Evolutionary conservation across 2,113 vertebrate species (phyloP), one percentile per base, ranked within the genome.

Genomic region (Stegostoma tigrinum): DNA sequence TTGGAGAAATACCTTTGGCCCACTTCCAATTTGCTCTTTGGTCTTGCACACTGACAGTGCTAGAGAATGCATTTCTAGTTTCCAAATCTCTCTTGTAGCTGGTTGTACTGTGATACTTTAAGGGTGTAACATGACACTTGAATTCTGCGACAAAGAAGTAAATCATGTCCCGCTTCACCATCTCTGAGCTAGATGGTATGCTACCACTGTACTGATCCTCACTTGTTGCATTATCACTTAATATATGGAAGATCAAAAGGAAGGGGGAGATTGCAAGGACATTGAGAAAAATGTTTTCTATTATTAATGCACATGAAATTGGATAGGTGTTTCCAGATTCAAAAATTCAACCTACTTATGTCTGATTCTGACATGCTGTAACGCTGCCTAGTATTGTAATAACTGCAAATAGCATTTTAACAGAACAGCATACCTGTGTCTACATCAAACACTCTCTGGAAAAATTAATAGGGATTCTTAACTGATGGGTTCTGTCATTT

Each of bases 271-370:
- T 67, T 94, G 42, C 67, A 90, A 61, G 38, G 61, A n/a, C 61
- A 66, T 66, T 30, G 67, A 95, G 68, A 72, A 48, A 95, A 72
- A 45, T 48, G 5, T 70, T 95, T 75, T 95, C 94, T 52, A 95
- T 95, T 72, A 95, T 95, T 95, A 72, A 95, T 95, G 94, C 48
- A 95, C 8, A 52, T 95, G 94, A 95, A 52, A 95, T 95, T 95
- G 94, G 66, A 95, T 95, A 52, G 48, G 42, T 61, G 23, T 23
- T n/a, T 66, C 45, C 42, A 95, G 67, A 72, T 72, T 72, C 42
- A 19, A 27, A 72, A 70, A 72, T 95, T 72, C 66, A 52, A 75
- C 94, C 42, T 17, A 95, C 94, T 30, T 72, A 15, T 72, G 94
- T 48, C 24, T 95, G 45, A 72, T 75, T 30, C 66, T 75, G 94